Percentiles rank a stretch among this genome's conserved stretches.
Evolutionary conservation across 2,888 invertebrate genomes (phyloP).

Genomic region (Drosophila paramelanica): DNA sequence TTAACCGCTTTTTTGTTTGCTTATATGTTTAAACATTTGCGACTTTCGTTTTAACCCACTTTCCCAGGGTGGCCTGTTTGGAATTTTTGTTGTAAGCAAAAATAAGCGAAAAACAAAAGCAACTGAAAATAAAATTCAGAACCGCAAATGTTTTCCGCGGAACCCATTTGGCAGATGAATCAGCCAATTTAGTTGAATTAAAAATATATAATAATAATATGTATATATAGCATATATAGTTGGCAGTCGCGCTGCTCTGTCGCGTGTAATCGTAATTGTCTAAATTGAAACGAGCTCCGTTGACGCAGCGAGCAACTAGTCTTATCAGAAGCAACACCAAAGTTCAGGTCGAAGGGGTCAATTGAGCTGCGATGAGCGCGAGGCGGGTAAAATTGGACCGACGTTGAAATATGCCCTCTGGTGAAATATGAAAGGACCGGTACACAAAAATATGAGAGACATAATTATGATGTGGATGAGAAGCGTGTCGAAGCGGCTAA

Average conservation of each 20-base stretch:
- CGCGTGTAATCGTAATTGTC: slow-evolving; percentile 69
- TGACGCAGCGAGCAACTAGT: slow-evolving; percentile 22
- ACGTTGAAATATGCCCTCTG: slow-evolving; percentile 46
- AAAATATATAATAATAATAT: slow-evolving; percentile 50
- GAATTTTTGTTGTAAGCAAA: slow-evolving; percentile 25
- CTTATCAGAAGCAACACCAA: slow-evolving; percentile 50
- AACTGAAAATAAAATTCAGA: slow-evolving; percentile 17
- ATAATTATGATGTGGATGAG: not conserved
- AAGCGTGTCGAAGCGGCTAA: not conserved
- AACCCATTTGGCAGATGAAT: slow-evolving; percentile 58
- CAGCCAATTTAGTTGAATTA: slow-evolving; percentile 69
- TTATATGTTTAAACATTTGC: slow-evolving; percentile 44
- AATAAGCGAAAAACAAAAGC: slow-evolving; percentile 13
- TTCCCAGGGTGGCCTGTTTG: slow-evolving; percentile 44
- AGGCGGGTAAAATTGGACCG: slow-evolving; percentile 32
- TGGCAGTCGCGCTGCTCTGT: not conserved
- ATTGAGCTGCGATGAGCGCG: slow-evolving; percentile 48
- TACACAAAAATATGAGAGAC: not conserved
- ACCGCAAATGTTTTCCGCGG: slow-evolving; percentile 34
- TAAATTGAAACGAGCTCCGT: slow-evolving; percentile 65
- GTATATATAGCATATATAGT: slow-evolving; percentile 4
- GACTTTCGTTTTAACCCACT: slow-evolving; percentile 75
- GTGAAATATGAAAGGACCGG: not conserved
- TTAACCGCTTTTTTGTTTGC: slow-evolving; percentile 54
- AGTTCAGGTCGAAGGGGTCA: slow-evolving; percentile 68